These are phyloP conservation scores for Venusia cambrica DNA, from an alignment of 2,888 invertebrate genomes.

Conservation along the genomic window DNA sequence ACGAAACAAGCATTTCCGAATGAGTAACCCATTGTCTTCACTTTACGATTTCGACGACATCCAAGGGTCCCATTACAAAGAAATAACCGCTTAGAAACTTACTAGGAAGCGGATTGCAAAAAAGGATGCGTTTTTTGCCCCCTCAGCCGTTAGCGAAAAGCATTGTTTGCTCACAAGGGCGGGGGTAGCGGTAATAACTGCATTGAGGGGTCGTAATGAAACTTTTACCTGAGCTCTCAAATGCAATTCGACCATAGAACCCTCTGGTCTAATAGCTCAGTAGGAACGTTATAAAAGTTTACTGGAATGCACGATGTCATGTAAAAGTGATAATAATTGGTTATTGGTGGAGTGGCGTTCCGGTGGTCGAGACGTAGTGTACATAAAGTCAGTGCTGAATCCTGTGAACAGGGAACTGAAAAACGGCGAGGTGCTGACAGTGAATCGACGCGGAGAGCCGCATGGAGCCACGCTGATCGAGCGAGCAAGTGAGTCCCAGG, in stretches of 20 bases:
- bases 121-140: constrained; percentile 67
- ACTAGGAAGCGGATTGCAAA: constrained; percentile 66
- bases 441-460: constrained; percentile 37
- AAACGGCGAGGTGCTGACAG: constrained; percentile 37
- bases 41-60: constrained; percentile 38
- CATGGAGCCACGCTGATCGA: constrained; percentile 41
- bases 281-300: constrained; percentile 27
- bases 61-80: constrained; percentile 35
- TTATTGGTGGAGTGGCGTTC: constrained; percentile 54
- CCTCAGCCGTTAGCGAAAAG: constrained; percentile 61
- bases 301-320: constrained; percentile 31
- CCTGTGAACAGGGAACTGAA: constrained; percentile 34
- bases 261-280: constrained; percentile 26
- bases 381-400: constrained; percentile 37
- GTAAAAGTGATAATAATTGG: constrained; percentile 54
- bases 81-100: constrained; percentile 50
- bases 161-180: constrained; percentile 57
- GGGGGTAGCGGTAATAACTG: constrained; percentile 60
- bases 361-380: constrained; percentile 42
- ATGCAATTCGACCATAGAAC: constrained; percentile 32
- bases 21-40: constrained; percentile 34
- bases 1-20: constrained; percentile 22
- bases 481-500: constrained; percentile 44
- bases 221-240: constrained; percentile 65
- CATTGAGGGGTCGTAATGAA: constrained; percentile 66